These are phyloP conservation scores for Caenorhabditis brenneri DNA, from an alignment of 1,140 invertebrate genomes.

Conservation along the genomic window DNA sequence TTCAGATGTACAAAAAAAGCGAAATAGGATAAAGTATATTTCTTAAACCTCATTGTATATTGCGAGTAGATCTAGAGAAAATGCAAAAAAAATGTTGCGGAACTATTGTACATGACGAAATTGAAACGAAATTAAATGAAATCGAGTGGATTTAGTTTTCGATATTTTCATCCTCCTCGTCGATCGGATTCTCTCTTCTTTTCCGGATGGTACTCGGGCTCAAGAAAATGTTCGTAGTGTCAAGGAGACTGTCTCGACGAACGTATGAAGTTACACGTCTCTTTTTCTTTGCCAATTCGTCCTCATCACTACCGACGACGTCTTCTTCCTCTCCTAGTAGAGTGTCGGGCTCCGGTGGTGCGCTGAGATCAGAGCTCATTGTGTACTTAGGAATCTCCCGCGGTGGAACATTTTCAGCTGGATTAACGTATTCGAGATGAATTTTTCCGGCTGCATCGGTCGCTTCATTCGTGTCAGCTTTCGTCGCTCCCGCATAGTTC, in stretches of 20 bases:
- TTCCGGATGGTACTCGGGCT: background rate
- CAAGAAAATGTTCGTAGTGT: background rate
- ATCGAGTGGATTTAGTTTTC: constrained; percentile 6
- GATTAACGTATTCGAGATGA: too few relatives aligned
- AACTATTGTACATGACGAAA: background rate
- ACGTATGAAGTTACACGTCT: background rate
- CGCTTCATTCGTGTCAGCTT: background rate
- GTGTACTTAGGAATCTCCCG: background rate
- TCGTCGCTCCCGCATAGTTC: background rate
- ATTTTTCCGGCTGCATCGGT: background rate
- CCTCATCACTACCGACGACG: background rate
- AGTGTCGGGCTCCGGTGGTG: background rate
- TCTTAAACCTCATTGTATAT: too few relatives aligned
- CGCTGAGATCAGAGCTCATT: background rate
- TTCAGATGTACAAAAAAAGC: too few relatives aligned
- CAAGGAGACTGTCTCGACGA: background rate
- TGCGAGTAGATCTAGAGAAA: background rate
- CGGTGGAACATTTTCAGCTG: background rate
- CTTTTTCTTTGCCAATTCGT: background rate
- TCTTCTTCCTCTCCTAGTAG: background rate
- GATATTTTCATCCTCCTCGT: background rate
- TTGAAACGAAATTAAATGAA: background rate
- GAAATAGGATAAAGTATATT: too few relatives aligned
- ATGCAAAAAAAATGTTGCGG: background rate
- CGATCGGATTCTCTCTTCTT: background rate